Percentiles rank a stretch among this genome's conserved stretches.
Conservation (phyloP, 2,113 vertebrate genomes). For the Notarius lentiginosus region DNA sequence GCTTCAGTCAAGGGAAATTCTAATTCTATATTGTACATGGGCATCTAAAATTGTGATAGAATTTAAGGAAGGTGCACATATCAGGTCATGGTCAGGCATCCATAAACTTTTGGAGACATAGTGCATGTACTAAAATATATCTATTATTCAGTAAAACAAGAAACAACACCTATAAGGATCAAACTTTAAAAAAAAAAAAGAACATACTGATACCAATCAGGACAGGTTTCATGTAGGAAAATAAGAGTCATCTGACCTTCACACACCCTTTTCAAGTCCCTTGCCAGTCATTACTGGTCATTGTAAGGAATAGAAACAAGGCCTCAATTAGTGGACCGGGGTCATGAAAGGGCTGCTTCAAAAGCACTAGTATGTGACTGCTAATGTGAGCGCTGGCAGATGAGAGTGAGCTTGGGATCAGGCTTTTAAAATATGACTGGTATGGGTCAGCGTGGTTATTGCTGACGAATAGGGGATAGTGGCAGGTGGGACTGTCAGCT, state of each 20-base stretch:
- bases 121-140: background rate
- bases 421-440: constrained; percentile 57
- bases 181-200: background rate
- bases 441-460: constrained; percentile 69
- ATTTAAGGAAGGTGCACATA: background rate
- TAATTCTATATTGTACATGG: background rate
- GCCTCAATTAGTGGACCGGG: constrained; percentile 64
- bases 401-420: constrained; percentile 42
- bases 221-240: background rate
- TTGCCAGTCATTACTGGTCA: constrained; percentile 63
- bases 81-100: background rate
- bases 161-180: background rate
- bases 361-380: constrained; percentile 64
- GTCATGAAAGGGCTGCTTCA: constrained; percentile 43
- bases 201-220: background rate
- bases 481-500: constrained; percentile 84
- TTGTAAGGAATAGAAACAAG: constrained; percentile 68
- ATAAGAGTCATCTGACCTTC: constrained; percentile 1
- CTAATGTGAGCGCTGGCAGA: constrained; percentile 60
- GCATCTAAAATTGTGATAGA: background rate
- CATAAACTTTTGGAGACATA: background rate
- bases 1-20: background rate
- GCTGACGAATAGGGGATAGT: constrained; percentile 65
- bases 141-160: background rate
- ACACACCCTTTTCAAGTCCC: constrained; percentile 11